phyloP scores from a whole-genome alignment of 2,888 invertebrate genomes.

The Drosophila kambysellisi region DNA sequence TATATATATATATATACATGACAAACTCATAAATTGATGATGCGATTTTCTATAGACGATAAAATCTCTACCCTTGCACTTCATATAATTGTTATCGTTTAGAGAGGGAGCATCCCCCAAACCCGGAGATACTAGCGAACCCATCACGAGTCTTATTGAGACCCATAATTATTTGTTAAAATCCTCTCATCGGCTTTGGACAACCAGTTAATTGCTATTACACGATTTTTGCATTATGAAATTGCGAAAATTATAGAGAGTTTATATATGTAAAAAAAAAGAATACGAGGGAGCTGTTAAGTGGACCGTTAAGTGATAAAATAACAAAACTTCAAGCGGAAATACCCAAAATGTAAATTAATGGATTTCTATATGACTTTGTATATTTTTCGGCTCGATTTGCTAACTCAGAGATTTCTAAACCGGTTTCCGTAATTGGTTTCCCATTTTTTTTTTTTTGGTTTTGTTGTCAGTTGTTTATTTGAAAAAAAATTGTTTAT shows the following conservation, averaged over 20 bases:
- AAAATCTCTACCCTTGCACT: not conserved
- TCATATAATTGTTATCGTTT: slow-evolving; percentile 8
- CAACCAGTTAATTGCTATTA: slow-evolving; percentile 56
- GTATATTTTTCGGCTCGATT: slow-evolving; percentile 31
- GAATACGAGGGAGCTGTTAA: not conserved
- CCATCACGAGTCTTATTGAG: slow-evolving; percentile 24
- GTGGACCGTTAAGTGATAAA: slow-evolving; percentile 5
- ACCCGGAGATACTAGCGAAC: slow-evolving; percentile 33
- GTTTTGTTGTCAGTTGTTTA: slow-evolving; percentile 14
- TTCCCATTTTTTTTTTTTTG: slow-evolving; percentile 45
- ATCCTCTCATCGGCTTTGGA: slow-evolving; percentile 11
- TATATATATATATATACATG: slow-evolving; percentile 9
- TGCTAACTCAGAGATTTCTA: slow-evolving; percentile 44
- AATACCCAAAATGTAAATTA: slow-evolving; percentile 78
- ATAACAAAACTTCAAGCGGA: slow-evolving; percentile 50
- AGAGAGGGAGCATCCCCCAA: slow-evolving; percentile 19
- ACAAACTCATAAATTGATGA: not conserved
- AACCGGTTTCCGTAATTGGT: slow-evolving; percentile 69
- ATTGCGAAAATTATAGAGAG: slow-evolving; percentile 47
- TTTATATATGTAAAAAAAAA: not conserved
- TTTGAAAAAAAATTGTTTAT: slow-evolving; percentile 25
- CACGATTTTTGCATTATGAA: slow-evolving; percentile 70
- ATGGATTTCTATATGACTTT: slow-evolving; percentile 59
- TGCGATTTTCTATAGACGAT: not conserved
- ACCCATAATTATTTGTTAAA: slow-evolving; percentile 27